Percentiles rank a stretch among this genome's conserved stretches.
These are phyloP conservation scores for Octonoba sinensis DNA, from an alignment of 2,888 invertebrate species.

Conservation along the genomic window DNA sequence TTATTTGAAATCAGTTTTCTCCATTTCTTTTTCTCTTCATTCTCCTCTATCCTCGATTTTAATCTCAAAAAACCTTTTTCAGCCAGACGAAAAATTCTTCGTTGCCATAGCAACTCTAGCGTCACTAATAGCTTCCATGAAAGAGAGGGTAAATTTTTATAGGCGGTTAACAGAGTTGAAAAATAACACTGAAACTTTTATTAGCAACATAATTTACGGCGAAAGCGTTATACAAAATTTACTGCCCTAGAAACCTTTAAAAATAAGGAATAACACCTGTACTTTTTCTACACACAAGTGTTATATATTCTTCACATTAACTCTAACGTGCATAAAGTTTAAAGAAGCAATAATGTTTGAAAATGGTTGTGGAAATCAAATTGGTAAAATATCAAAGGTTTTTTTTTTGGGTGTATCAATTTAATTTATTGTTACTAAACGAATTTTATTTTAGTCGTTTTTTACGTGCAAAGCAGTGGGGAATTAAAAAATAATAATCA, in stretches of 20 bases:
- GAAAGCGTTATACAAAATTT: slow-evolving; percentile 33
- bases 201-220: slow-evolving; percentile 53
- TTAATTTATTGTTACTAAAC: too few species aligned
- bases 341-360: slow-evolving; percentile 13
- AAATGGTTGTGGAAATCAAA: slow-evolving; percentile 29
- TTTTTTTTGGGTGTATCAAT: not conserved
- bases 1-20: slow-evolving; percentile 18
- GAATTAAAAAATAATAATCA: too few species aligned
- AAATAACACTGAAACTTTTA: slow-evolving; percentile 53
- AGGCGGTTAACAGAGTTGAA: slow-evolving; percentile 42
- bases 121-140: slow-evolving; percentile 45
- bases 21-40: slow-evolving; percentile 18
- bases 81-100: slow-evolving; percentile 15
- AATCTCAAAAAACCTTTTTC: too few species aligned
- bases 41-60: too few species aligned
- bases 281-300: too few species aligned
- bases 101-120: slow-evolving; percentile 40
- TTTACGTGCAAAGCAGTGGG: too few species aligned
- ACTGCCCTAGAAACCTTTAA: not conserved
- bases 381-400: slow-evolving; percentile 7
- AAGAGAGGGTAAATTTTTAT: slow-evolving; percentile 42
- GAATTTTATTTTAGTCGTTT: too few species aligned
- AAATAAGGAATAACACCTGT: too few species aligned
- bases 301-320: too few species aligned
- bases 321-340: slow-evolving; percentile 1